A percentile compares a stretch with the other conserved stretches of the same genome.
Evolutionary conservation across 2,797 vertebrate genomes (phyloP).

Genomic region (Eupleurogrammus muticus): DNA sequence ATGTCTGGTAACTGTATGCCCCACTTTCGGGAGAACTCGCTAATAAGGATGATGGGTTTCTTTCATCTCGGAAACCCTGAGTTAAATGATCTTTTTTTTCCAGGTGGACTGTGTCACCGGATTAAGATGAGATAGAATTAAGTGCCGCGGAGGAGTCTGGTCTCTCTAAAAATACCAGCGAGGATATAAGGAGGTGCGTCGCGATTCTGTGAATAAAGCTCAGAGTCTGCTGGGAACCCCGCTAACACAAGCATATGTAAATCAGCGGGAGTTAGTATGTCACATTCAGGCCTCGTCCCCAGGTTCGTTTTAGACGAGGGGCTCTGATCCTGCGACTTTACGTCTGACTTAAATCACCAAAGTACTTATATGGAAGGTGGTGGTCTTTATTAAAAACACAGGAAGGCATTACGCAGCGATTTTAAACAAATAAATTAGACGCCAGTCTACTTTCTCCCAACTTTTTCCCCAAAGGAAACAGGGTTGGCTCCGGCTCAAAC

Average conservation of each 20-base stretch:
- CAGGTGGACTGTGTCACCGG: conserved; percentile 36
- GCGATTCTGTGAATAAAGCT: background rate
- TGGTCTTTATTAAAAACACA: background rate
- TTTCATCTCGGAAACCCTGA: conserved; percentile 42
- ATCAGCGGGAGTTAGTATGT: conserved; percentile 7
- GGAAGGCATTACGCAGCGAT: conserved; percentile 2
- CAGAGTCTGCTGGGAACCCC: background rate
- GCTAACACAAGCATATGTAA: background rate
- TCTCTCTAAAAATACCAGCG: conserved; percentile 10
- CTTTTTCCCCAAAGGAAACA: conserved; percentile 13
- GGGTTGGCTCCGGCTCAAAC: conserved; percentile 19
- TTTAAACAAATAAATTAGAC: conserved; percentile 22
- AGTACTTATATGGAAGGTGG: background rate
- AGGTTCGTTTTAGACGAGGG: background rate
- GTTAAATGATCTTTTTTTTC: conserved; percentile 29
- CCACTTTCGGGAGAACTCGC: conserved; percentile 10
- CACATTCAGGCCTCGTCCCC: conserved; percentile 1
- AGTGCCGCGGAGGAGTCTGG: conserved; percentile 12
- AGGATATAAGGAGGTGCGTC: conserved; percentile 4
- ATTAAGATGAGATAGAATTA: conserved; percentile 56
- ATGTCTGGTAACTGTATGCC: conserved; percentile 17
- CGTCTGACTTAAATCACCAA: background rate
- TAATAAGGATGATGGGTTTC: conserved; percentile 37
- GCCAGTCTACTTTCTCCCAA: conserved; percentile 25
- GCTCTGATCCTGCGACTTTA: background rate